A percentile compares a stretch with the other conserved stretches of the same genome.
phyloP scores from a whole-genome alignment of 2,888 invertebrate species.

The Hybos culiciformis region DNA sequence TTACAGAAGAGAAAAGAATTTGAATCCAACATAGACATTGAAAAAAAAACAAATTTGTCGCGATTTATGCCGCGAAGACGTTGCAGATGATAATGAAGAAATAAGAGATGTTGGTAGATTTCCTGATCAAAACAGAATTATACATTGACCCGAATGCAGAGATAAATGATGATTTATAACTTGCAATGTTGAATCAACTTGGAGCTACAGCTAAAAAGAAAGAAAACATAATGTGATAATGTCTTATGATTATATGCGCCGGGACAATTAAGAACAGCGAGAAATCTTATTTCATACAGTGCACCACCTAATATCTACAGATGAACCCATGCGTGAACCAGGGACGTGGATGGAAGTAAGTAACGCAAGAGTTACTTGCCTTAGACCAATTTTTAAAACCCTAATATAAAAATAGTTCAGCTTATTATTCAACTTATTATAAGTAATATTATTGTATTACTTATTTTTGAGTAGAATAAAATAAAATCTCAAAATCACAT shows the following conservation, averaged over 20 bases:
- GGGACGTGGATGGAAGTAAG: too few species aligned
- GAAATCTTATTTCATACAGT: too few species aligned
- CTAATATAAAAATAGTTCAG: too few species aligned
- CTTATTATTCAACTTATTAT: too few species aligned
- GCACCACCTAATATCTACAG: too few species aligned
- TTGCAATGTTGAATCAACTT: slow-evolving; percentile 17
- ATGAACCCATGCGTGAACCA: too few species aligned
- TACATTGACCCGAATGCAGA: slow-evolving; percentile 15
- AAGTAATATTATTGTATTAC: too few species aligned
- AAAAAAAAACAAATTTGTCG: slow-evolving; percentile 20
- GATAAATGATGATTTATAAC: slow-evolving; percentile 16
- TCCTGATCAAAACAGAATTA: slow-evolving; percentile 15
- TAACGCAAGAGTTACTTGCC: too few species aligned
- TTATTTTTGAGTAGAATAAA: too few species aligned
- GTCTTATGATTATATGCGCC: slow-evolving; percentile 16
- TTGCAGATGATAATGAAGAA: slow-evolving; percentile 10
- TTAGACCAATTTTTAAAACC: too few species aligned
- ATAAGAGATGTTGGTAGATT: slow-evolving; percentile 9
- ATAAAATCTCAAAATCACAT: too few species aligned
- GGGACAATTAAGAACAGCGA: too few species aligned
- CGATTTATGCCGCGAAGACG: slow-evolving; percentile 17
- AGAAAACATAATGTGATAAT: slow-evolving; percentile 18
- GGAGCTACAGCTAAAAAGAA: slow-evolving; percentile 18
- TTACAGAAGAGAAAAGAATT: slow-evolving; percentile 13
- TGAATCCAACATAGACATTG: slow-evolving; percentile 20